Conservation (phyloP, 2,888 invertebrate genomes). For the Drosophila yooni region DNA sequence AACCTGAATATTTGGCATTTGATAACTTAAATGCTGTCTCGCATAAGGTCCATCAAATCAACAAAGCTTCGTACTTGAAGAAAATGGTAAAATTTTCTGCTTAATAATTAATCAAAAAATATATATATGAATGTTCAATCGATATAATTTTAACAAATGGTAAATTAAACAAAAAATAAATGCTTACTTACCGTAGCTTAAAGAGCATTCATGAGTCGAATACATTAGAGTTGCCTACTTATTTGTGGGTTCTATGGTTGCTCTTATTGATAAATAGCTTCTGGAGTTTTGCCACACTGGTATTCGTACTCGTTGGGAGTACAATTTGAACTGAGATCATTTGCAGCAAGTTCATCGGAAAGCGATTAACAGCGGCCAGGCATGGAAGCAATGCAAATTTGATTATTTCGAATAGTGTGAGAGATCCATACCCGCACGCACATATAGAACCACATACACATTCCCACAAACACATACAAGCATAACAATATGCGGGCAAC, state of each 20-base stretch:
- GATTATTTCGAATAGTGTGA: conserved; percentile 59
- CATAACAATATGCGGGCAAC: conserved; percentile 27
- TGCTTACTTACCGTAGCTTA: not conserved
- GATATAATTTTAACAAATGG: not conserved
- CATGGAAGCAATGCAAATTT: conserved; percentile 59
- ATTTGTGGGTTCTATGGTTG: conserved; percentile 1
- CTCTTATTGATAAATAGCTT: conserved; percentile 2
- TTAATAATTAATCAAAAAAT: not conserved
- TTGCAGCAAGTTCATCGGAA: conserved; percentile 49
- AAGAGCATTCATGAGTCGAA: conserved; percentile 2
- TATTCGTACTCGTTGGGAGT: not conserved
- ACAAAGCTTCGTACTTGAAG: fast-evolving
- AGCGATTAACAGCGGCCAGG: conserved; percentile 43
- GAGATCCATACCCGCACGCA: conserved; percentile 23
- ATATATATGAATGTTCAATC: not conserved
- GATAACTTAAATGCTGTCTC: not conserved
- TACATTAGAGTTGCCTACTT: conserved; percentile 3
- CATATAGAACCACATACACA: conserved; percentile 3
- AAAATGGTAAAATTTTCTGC: not conserved
- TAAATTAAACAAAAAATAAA: not conserved
- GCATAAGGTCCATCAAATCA: not conserved
- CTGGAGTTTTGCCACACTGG: conserved; percentile 1
- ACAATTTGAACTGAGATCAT: conserved; percentile 20
- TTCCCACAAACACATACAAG: conserved; percentile 8
- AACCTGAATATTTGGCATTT: not conserved